phyloP scores from a whole-genome alignment of 2,113 vertebrate genomes.

The Spilogale gracilis region DNA sequence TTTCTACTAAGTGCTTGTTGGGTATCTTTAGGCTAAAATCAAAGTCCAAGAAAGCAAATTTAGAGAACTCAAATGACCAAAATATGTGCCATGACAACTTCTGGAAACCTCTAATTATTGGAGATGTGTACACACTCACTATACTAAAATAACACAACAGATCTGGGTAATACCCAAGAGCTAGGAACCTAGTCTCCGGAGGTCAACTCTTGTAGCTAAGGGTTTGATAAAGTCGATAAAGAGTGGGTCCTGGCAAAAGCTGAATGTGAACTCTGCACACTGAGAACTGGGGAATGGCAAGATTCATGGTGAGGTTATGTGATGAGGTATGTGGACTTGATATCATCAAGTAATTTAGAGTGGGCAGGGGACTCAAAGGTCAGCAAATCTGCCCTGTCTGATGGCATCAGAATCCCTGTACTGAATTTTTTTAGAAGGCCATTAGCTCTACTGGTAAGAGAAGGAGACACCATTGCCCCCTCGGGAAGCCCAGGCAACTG shows the following conservation, averaged over 20 bases:
- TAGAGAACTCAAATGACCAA: not conserved
- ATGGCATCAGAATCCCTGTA: not conserved
- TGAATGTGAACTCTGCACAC: not conserved
- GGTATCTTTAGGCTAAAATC: constrained; percentile 95
- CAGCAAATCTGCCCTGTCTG: not conserved
- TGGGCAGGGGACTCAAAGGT: not conserved
- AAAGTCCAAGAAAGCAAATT: constrained; percentile 55
- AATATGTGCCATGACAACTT: not conserved
- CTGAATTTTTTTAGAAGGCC: not conserved
- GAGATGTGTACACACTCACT: not conserved
- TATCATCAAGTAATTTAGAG: not conserved
- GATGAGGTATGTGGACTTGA: not conserved
- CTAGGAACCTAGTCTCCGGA: not conserved
- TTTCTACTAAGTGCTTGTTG: constrained; percentile 97
- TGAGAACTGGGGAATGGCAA: not conserved
- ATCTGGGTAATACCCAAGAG: not conserved
- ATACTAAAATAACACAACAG: not conserved
- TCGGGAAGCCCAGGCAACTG: not conserved
- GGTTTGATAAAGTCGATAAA: not conserved
- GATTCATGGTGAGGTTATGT: not conserved
- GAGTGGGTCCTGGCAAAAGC: not conserved
- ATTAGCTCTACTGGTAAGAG: not conserved
- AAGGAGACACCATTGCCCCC: not conserved
- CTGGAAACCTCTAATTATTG: not conserved
- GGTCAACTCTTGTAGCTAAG: not conserved